Base-by-base conservation (phyloP, 2,797 vertebrate genomes). In the Coilia nasus region DNA sequence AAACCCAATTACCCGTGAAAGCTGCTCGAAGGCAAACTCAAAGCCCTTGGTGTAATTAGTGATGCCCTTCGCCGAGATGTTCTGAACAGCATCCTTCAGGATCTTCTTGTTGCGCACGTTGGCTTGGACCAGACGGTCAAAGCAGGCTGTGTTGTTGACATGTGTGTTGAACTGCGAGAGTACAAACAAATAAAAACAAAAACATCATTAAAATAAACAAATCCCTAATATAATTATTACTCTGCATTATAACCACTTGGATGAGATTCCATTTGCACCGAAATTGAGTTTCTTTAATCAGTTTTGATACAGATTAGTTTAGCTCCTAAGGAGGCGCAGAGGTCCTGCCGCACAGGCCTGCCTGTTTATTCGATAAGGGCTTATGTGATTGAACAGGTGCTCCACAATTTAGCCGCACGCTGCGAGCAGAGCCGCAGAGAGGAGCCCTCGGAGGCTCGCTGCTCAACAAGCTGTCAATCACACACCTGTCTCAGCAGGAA, bases 41-140 rank as follows among this genome's bases (percentile, higher is more conserved):
- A 99, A 99, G 83, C 98, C 98, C 89, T 98, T 98, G 75, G 98
- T 99, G 93, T 99, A 99, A 93, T 99, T 98, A 0, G 98, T 99
- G 75, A 99, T 98, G 89, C 98, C 98, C 93, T 99, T 99, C 0
- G 98, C 98, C 11, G 97, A 95, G 90, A 99, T 99, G 91, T 98
- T 98, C 92, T 98, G 97, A 25, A 99, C 97, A 0, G 97, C 97
- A 31, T 99, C 98, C 93, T 99, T 99, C 91, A 99, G 92, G 87
- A 98, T 95, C 94, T 99, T 99, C 94, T 99, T 99, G 93, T 99
- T 99, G 90, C 98, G 96, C 82, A 99, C 98, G 6, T 99, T 99
- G 85, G 98, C 98, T 92, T 99, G 98, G 85, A 99, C 98, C 89
- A 99, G 97, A 87, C 98, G 97, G 88, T 97, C 95, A 85, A 99